Base-by-base conservation (phyloP, 2,888 invertebrate genomes). In the Slavum lentiscoides region DNA sequence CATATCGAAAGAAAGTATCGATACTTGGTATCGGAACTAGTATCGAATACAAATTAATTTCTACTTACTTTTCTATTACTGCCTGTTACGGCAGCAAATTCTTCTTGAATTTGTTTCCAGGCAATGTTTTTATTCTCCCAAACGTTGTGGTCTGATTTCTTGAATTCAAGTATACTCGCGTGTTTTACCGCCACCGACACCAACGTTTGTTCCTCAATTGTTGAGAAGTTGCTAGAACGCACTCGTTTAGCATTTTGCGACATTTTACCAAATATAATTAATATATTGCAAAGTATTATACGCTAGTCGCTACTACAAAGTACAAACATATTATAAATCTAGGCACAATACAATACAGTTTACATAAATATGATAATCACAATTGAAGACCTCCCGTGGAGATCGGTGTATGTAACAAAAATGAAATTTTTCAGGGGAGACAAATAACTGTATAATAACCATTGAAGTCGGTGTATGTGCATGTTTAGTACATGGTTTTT, bases 91-190 rank as follows among this genome's bases (percentile, higher is more conserved):
- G 66, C 66, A 39, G 19, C 9, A 66, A 66, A 43, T 43, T 66
- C 9, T 9, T 39, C n/a, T 43, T 43, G 66, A 11, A 66, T 66
- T 43, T 66, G 19, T 9, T 39, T 66, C 43, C 66, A 66, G 0
- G 43, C 39, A 8, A 5, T 43, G 43, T 43, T 66, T 43, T 66
- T 66, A 2, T n/a, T 19, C 8, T n/a, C 19, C 66, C 66, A 66
- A 66, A 66, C 39, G 43, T 66, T 43, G 9, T n/a, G 19, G 39
- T 66, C 66, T 9, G 66, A 66, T 66, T 66, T 66, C 43, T 43
- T 66, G 11, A 39, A 66, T 39, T 43, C 39, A 2, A 66, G n/a
- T 7, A 66, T 8, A 39, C n/a, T 43, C 1, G 9, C 19, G 11
- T n/a, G 39, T 66, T 66, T 43, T 19, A 19, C 19, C 9, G 66